Percentiles rank a stretch among this genome's conserved stretches.
phyloP scores from a whole-genome alignment of 2,888 invertebrate species.

The Neocrepidodera transversa region DNA sequence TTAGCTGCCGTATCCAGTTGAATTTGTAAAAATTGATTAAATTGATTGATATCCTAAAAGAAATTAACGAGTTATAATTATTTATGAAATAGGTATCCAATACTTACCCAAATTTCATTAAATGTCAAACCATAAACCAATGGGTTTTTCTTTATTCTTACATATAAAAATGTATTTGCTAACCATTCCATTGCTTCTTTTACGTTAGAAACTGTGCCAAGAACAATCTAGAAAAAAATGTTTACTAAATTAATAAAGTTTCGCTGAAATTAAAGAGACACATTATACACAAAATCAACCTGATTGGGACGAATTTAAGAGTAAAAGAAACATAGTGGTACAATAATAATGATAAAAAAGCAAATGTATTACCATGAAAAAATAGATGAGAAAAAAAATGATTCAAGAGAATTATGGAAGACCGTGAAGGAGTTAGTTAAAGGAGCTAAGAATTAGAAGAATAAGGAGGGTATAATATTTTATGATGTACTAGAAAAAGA shows the following conservation, averaged over 20 bases:
- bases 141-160: conserved; percentile 93
- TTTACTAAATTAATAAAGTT: conserved; percentile 1
- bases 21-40: conserved; percentile 79
- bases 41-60: conserved; percentile 73
- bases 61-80: conserved; percentile 12
- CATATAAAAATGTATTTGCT: conserved; percentile 95
- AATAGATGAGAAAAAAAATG: too few species aligned
- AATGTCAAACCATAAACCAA: conserved; percentile 74
- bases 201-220: conserved; percentile 96
- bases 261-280: too few species aligned
- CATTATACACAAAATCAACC: too few species aligned
- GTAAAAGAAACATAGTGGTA: too few species aligned
- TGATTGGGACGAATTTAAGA: too few species aligned
- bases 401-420: too few species aligned
- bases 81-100: conserved; percentile 6
- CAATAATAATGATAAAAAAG: too few species aligned
- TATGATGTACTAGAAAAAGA: too few species aligned
- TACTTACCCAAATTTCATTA: conserved; percentile 66
- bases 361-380: too few species aligned
- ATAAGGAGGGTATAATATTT: too few species aligned
- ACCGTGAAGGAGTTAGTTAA: too few species aligned
- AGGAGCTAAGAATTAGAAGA: too few species aligned
- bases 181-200: conserved; percentile 98
- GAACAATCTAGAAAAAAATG: conserved; percentile 69
- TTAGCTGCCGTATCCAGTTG: conserved; percentile 82